Percentiles rank a stretch among this genome's conserved stretches.
Conservation (phyloP, 1,140 invertebrate species). For the Drosophila ananassae region DNA sequence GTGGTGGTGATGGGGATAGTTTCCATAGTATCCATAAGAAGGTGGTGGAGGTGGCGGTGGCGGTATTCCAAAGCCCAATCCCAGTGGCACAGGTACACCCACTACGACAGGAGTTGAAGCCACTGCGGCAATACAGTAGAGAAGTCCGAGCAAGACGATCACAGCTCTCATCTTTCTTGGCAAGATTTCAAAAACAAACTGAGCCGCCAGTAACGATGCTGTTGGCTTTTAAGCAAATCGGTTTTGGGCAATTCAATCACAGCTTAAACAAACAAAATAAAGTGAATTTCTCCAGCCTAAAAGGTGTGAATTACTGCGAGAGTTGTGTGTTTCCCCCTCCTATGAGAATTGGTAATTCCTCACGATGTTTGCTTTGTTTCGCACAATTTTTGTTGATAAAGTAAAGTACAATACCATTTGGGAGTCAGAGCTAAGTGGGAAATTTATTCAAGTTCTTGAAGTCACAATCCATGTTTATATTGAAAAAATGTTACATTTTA, state of each 20-base stretch:
- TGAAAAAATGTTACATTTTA: too few species aligned
- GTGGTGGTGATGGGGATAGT: constrained; percentile 21
- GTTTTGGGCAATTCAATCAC: constrained; percentile 22
- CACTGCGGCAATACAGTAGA: constrained; percentile 14
- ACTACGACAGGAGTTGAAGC: constrained; percentile 14
- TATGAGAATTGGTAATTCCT: constrained; percentile 23
- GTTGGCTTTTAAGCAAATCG: constrained; percentile 20
- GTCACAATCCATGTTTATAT: too few species aligned
- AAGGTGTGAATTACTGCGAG: constrained; percentile 39
- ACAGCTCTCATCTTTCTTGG: constrained; percentile 31
- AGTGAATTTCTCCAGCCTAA: constrained; percentile 2
- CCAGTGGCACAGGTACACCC: constrained; percentile 19
- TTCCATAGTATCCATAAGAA: constrained; percentile 13
- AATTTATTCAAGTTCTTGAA: too few species aligned
- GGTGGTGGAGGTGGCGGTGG: not conserved
- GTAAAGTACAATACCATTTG: constrained; percentile 20
- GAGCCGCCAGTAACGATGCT: not conserved
- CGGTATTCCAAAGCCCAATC: constrained; percentile 29
- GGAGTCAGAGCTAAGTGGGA: not conserved
- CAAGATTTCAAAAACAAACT: constrained; percentile 21
- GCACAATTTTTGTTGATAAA: constrained; percentile 18
- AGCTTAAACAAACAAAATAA: constrained; percentile 32
- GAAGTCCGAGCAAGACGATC: constrained; percentile 20
- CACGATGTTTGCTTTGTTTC: constrained; percentile 54
- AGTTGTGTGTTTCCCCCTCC: constrained; percentile 44